Conservation (phyloP, 2,113 vertebrate genomes). For the Solea senegalensis region DNA sequence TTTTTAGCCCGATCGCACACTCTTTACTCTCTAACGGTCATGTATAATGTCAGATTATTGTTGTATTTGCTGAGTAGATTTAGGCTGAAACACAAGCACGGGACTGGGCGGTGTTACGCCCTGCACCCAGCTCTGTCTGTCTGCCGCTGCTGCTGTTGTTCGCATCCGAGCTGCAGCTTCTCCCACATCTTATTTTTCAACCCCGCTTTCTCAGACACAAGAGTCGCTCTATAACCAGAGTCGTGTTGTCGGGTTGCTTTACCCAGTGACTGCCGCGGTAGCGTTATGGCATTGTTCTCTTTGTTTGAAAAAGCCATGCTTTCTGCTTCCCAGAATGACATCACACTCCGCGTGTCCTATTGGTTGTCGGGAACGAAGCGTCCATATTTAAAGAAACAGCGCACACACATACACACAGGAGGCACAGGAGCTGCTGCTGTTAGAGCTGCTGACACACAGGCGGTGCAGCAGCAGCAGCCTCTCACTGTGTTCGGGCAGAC, state of each 20-base stretch:
- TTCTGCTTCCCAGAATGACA: conserved; percentile 90
- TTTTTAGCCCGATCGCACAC: rapidly evolving
- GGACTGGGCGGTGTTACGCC: conserved; percentile 81
- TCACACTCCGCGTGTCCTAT: conserved; percentile 88
- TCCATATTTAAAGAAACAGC: conserved; percentile 83
- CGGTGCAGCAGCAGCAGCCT: too few relatives aligned
- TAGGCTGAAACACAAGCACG: conserved; percentile 63
- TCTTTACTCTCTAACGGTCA: rapidly evolving
- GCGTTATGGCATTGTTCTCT: conserved; percentile 90
- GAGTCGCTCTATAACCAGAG: not conserved
- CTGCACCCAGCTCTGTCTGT: conserved; percentile 69
- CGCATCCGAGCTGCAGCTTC: not conserved
- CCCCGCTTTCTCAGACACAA: not conserved
- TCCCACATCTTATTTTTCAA: not conserved
- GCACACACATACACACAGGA: not conserved
- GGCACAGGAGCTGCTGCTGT: not conserved
- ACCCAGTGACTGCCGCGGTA: conserved; percentile 37
- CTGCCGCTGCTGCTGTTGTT: conserved; percentile 28
- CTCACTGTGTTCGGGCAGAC: too few relatives aligned
- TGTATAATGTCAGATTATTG: not conserved
- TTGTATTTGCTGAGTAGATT: conserved; percentile 20
- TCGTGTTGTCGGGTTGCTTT: not conserved
- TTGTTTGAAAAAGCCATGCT: conserved; percentile 96
- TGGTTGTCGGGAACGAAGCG: conserved; percentile 77
- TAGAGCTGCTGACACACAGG: too few relatives aligned